These are phyloP conservation scores for Hirudo medicinalis DNA, from an alignment of 1,140 invertebrate genomes.

Conservation along the genomic window DNA sequence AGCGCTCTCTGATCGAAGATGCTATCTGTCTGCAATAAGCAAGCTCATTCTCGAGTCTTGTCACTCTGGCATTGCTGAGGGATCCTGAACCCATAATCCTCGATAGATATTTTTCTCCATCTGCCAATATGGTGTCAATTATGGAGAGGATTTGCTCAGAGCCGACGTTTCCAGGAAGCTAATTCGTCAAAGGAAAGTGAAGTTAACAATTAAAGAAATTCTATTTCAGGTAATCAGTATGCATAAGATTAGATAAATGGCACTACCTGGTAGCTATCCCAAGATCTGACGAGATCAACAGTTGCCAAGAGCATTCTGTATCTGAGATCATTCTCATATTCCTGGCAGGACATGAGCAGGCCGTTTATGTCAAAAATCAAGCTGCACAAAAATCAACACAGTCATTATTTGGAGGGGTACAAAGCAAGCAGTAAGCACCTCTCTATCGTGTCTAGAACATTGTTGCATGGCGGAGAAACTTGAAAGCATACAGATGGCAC, in stretches of 20 bases:
- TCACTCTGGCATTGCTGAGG: constrained; percentile 1
- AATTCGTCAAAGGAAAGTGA: background rate
- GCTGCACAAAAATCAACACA: background rate
- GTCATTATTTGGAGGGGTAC: background rate
- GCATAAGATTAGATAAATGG: background rate
- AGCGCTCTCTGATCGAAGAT: background rate
- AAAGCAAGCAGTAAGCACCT: background rate
- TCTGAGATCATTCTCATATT: background rate
- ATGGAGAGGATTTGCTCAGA: constrained; percentile 5
- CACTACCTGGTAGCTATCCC: constrained; percentile 10
- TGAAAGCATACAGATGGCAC: background rate
- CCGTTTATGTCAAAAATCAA: background rate
- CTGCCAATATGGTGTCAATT: background rate
- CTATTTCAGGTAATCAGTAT: no score
- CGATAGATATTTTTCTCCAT: background rate
- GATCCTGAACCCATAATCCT: background rate
- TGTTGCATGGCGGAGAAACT: background rate
- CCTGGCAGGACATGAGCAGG: background rate
- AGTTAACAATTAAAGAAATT: no score
- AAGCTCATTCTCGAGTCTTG: background rate
- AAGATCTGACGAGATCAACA: constrained; percentile 11
- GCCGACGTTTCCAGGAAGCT: background rate
- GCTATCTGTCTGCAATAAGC: constrained; percentile 3
- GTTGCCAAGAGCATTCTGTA: constrained; percentile 6
- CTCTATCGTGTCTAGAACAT: background rate